Base-by-base conservation (phyloP, 2,797 vertebrate species). In the Hippopotamyrus pictus region DNA sequence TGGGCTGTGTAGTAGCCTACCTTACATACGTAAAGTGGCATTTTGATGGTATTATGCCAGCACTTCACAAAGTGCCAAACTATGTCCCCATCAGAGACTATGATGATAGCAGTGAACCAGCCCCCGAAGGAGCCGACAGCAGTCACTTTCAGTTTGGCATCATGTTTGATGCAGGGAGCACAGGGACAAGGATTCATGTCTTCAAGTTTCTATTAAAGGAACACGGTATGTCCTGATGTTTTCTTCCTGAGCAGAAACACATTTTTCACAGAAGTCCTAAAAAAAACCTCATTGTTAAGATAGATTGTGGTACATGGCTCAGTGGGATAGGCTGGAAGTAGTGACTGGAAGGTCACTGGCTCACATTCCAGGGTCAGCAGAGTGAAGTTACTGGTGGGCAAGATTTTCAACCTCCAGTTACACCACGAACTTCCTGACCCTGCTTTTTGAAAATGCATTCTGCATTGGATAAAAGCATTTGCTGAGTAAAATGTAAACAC, bases 91-190 rank as follows among this genome's bases (percentile, higher is more conserved):
- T 90, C 48, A 73, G 86, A 11, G 82, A 3, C 89, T 83, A 82
- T n/a, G 91, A 84, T 11, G 93, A 93, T 14, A 25, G 89, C 41
- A 88, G 53, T 51, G 89, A 44, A 11, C 41, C 86, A 0, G 87
- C 89, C 19, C 90, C 91, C 0, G 29, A 17, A 1, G 89, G 92
- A 1, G 54, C 87, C 7, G 8, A 73, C 0, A 88, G 76, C 1
- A 86, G 87, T 3, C 90, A 89, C 2, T 94, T 96, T 92, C 97
- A 96, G 92, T 99, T 97, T 5, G 97, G 97, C 9, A 96, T 99
- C 92, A 99, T 99, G 97, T 97, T 99, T 90, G 98, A 99, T 0
- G 98, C 97, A 0, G 98, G 98, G 69, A 99, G 98, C 95, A 99
- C 98, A 0, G 98, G 98, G 76, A 99, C 98, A 79, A 95, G 98